These are phyloP conservation scores for Protula sp. DNA, from an alignment of 2,888 invertebrate species.

Conservation along the genomic window DNA sequence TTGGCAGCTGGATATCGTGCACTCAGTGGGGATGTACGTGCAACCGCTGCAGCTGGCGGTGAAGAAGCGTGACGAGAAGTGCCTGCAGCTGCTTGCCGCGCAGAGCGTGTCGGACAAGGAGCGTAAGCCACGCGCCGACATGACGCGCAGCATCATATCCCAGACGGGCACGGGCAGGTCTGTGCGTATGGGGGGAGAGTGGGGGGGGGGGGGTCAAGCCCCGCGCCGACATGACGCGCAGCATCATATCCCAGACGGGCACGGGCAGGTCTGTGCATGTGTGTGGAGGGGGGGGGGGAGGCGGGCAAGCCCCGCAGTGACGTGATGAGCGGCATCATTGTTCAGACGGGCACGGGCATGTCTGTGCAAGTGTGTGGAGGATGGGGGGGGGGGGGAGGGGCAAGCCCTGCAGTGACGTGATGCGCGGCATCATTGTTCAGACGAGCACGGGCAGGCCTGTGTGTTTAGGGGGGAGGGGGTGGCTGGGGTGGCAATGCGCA, in stretches of 20 bases:
- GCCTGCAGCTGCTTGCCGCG: background rate
- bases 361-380: too few species aligned
- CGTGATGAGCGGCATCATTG: background rate
- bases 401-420: too few species aligned
- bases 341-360: background rate
- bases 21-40: background rate
- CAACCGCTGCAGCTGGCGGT: background rate
- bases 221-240: background rate
- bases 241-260: background rate
- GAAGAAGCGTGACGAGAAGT: background rate
- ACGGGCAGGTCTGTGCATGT: conserved; percentile 4
- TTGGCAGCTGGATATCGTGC: background rate
- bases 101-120: too few species aligned
- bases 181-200: too few species aligned
- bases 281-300: too few species aligned
- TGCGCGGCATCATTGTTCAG: too few species aligned
- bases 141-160: background rate
- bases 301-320: too few species aligned
- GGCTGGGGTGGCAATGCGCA: too few species aligned
- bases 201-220: too few species aligned
- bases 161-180: background rate
- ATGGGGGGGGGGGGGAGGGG: too few species aligned
- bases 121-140: background rate
- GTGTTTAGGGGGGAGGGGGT: too few species aligned
- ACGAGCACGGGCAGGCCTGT: too few species aligned